A percentile compares a stretch with the other conserved stretches of the same genome.
Evolutionary conservation across 2,888 invertebrate species (phyloP).

Genomic region (Drosophila anceps): DNA sequence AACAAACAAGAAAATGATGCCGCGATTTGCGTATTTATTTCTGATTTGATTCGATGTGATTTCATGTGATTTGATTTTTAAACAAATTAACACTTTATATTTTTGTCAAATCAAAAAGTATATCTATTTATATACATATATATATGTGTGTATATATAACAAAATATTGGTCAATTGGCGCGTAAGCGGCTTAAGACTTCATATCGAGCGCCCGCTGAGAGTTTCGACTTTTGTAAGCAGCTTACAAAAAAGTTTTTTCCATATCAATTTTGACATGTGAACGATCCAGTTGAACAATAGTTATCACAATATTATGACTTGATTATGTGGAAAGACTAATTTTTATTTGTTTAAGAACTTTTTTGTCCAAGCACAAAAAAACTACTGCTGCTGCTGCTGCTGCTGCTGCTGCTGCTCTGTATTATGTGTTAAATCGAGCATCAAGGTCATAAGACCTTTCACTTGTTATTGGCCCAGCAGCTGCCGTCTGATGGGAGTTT

Average conservation of each 20-base stretch:
- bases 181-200: constrained; percentile 63
- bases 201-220: constrained; percentile 26
- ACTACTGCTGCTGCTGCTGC: background rate
- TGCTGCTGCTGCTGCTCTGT: constrained; percentile 58
- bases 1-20: constrained; percentile 54
- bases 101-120: constrained; percentile 39
- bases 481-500: constrained; percentile 39
- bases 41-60: constrained; percentile 15
- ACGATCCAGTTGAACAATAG: constrained; percentile 47
- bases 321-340: constrained; percentile 77
- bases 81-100: constrained; percentile 79
- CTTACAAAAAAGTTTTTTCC: constrained; percentile 46
- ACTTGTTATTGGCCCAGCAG: constrained; percentile 35
- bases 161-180: constrained; percentile 55
- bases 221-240: constrained; percentile 59
- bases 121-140: no score
- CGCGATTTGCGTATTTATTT: constrained; percentile 39
- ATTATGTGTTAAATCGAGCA: constrained; percentile 72
- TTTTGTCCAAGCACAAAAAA: constrained; percentile 23
- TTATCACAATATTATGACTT: constrained; percentile 79
- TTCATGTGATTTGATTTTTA: constrained; percentile 19
- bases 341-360: constrained; percentile 69
- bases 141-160: background rate
- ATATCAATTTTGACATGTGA: constrained; percentile 18
- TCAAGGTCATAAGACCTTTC: constrained; percentile 71